Conservation (phyloP, 2,888 invertebrate genomes). For the Ctenicera cuprea region DNA sequence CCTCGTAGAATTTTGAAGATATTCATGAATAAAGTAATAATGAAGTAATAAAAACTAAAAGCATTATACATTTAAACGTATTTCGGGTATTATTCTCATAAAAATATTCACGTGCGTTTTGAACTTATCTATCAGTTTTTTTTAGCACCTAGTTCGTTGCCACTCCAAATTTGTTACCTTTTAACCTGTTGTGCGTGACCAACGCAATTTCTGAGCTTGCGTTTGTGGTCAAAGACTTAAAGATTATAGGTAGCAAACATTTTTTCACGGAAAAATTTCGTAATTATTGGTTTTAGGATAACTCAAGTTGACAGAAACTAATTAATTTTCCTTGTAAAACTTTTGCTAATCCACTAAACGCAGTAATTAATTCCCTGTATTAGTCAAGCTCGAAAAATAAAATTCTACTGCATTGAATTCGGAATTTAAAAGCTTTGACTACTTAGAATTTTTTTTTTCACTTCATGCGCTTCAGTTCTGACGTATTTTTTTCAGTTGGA, state of each 20-base stretch:
- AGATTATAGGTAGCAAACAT: conserved; percentile 12
- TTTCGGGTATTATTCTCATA: too few relatives aligned
- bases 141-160: conserved; percentile 7
- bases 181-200: conserved; percentile 22
- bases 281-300: conserved; percentile 29
- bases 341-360: too few relatives aligned
- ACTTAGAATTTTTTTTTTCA: too few relatives aligned
- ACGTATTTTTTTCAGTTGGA: too few relatives aligned
- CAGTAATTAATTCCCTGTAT: not conserved
- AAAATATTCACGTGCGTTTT: too few relatives aligned
- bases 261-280: conserved; percentile 13
- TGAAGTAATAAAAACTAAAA: too few relatives aligned
- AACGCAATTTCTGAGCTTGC: not conserved
- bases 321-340: conserved; percentile 2
- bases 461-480: too few relatives aligned
- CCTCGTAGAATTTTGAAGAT: too few relatives aligned
- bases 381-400: not conserved
- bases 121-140: too few relatives aligned
- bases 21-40: too few relatives aligned
- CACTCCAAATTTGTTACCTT: conserved; percentile 21
- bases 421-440: not conserved
- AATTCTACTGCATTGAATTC: not conserved
- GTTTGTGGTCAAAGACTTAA: conserved; percentile 18
- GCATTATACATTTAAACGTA: too few relatives aligned
- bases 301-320: conserved; percentile 12